A percentile compares a stretch with the other conserved stretches of the same genome.
Evolutionary conservation across 2,888 invertebrate species (phyloP).

Genomic region (Dascillus cervinus): DNA sequence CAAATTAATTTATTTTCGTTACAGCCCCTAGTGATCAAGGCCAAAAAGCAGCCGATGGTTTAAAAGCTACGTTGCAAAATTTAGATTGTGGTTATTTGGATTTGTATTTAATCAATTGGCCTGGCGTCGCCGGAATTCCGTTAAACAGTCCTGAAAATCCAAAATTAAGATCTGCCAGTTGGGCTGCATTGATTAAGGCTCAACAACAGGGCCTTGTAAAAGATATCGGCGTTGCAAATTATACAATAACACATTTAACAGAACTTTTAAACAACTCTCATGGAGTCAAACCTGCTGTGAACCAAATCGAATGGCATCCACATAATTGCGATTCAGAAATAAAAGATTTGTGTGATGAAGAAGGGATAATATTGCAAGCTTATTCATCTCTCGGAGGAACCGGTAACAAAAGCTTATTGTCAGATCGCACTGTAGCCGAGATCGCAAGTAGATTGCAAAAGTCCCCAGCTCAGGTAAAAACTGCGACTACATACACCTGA

Average conservation of each 20-base stretch:
- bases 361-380: constrained; percentile 67
- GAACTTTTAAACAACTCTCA: constrained; percentile 50
- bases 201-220: constrained; percentile 52
- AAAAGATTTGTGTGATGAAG: constrained; percentile 52
- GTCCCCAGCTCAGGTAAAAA: constrained; percentile 51
- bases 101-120: constrained; percentile 77
- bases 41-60: constrained; percentile 43
- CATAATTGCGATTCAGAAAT: constrained; percentile 58
- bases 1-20: too few species aligned
- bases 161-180: constrained; percentile 54
- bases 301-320: constrained; percentile 81
- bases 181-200: constrained; percentile 58
- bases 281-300: constrained; percentile 59
- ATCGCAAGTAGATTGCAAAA: constrained; percentile 54
- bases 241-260: constrained; percentile 58
- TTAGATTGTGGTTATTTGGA: constrained; percentile 64
- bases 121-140: constrained; percentile 53
- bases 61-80: constrained; percentile 51
- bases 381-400: constrained; percentile 69
- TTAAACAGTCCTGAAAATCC: constrained; percentile 48
- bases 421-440: constrained; percentile 49
- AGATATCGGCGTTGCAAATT: constrained; percentile 79
- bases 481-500: too few species aligned
- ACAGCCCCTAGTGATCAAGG: constrained; percentile 51
- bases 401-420: constrained; percentile 45